phyloP scores from a whole-genome alignment of 2,113 vertebrate genomes.

The Diadophis punctatus region DNA sequence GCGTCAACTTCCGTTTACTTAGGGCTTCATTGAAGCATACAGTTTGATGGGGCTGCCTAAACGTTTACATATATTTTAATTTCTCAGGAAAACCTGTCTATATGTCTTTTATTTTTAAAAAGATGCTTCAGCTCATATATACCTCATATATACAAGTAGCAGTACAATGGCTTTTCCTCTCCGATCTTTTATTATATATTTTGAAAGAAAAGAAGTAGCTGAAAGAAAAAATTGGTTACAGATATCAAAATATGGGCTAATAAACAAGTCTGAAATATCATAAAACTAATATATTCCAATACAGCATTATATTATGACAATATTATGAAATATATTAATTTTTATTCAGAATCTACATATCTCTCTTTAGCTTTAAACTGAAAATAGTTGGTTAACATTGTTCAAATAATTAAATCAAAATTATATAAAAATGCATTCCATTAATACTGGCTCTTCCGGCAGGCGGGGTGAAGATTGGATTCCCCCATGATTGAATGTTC shows the following conservation, averaged over 20 bases:
- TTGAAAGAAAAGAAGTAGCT: not conserved
- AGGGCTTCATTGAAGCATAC: not conserved
- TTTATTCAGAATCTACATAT: not conserved
- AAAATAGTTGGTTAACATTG: not conserved
- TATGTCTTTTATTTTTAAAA: not conserved
- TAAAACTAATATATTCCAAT: not conserved
- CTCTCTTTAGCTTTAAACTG: not conserved
- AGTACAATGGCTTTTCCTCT: not conserved
- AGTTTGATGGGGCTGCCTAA: not conserved
- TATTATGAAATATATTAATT: not conserved
- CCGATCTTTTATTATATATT: not conserved
- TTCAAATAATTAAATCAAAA: not conserved
- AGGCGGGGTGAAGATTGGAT: too few relatives aligned
- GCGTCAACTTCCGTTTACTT: not conserved
- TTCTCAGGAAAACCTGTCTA: not conserved
- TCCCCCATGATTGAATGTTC: too few relatives aligned
- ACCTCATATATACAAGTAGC: not conserved
- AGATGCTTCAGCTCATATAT: not conserved
- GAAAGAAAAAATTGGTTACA: not conserved
- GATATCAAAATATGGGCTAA: not conserved
- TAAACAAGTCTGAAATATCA: not conserved
- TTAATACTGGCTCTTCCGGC: too few relatives aligned
- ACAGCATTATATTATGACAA: not conserved
- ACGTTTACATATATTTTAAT: not conserved
- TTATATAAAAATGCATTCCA: not conserved